These are phyloP conservation scores for Drosophila ficusphila DNA, from an alignment of 1,140 invertebrate species.

Conservation along the genomic window DNA sequence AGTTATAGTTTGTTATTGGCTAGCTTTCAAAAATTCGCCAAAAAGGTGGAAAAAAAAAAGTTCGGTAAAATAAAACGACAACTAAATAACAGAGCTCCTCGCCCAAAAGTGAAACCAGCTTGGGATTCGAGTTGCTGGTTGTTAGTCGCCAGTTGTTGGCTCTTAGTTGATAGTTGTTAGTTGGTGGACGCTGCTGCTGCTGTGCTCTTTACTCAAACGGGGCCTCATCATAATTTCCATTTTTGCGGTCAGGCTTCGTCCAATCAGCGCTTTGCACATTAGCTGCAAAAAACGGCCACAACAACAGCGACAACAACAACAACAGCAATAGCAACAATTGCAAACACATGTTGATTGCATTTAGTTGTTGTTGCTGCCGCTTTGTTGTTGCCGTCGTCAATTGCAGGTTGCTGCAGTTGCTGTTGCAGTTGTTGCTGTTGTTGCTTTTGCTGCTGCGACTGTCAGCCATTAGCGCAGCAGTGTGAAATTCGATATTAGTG, in stretches of 20 bases:
- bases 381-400: conserved; percentile 72
- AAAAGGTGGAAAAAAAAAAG: conserved; percentile 15
- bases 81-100: conserved; percentile 63
- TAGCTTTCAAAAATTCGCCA: conserved; percentile 53
- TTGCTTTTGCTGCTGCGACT: conserved; percentile 39
- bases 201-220: conserved; percentile 79
- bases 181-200: conserved; percentile 42
- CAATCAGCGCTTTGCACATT: conserved; percentile 82
- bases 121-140: conserved; percentile 52
- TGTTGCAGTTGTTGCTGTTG: conserved; percentile 37
- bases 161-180: too few species aligned
- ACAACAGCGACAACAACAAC: conserved; percentile 29
- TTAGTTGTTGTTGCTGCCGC: conserved; percentile 47
- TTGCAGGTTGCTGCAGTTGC: conserved; percentile 40
- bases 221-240: conserved; percentile 81
- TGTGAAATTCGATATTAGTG: conserved; percentile 83
- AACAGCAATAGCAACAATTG: conserved; percentile 40
- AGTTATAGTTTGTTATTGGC: conserved; percentile 81
- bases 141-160: background rate
- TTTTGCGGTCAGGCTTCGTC: conserved; percentile 80
- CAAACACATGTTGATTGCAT: conserved; percentile 77
- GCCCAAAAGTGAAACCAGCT: conserved; percentile 75
- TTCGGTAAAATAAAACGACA: conserved; percentile 42
- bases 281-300: conserved; percentile 48
- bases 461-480: conserved; percentile 75